phyloP scores from a whole-genome alignment of 2,113 vertebrate species.

The Xiphophorus maculatus region DNA sequence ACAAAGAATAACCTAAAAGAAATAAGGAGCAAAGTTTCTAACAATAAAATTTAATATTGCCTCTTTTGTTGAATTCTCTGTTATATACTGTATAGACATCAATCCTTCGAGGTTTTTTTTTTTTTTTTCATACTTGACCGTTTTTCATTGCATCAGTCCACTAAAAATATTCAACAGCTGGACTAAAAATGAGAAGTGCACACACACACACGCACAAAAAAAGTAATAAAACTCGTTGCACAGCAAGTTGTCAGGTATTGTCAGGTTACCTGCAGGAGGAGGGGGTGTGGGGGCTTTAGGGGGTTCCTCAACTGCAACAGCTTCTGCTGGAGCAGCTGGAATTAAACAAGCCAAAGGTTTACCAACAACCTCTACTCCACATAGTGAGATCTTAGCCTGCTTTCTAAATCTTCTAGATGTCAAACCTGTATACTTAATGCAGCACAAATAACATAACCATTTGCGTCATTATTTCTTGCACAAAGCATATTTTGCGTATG shows the following conservation, averaged over 20 bases:
- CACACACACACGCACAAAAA: constrained; percentile 17
- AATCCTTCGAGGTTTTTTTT: too few relatives aligned
- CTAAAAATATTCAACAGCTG: too few relatives aligned
- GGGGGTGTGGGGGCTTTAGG: constrained; percentile 74
- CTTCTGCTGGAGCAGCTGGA: constrained; percentile 69
- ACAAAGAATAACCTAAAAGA: too few relatives aligned
- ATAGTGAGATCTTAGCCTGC: not conserved
- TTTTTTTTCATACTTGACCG: too few relatives aligned
- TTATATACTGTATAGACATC: too few relatives aligned
- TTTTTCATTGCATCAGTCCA: too few relatives aligned
- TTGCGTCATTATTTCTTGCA: not conserved
- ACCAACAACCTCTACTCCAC: constrained; percentile 14
- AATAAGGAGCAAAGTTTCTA: too few relatives aligned
- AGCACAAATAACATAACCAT: not conserved
- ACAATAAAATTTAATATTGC: too few relatives aligned
- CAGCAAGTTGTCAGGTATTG: not conserved
- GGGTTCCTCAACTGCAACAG: constrained; percentile 65
- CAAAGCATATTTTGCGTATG: not conserved
- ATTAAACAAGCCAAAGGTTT: constrained; percentile 38
- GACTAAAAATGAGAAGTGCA: not conserved
- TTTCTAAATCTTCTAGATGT: not conserved
- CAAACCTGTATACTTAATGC: not conserved
- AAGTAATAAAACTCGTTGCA: not conserved
- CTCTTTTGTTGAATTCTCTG: too few relatives aligned
- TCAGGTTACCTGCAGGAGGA: constrained; percentile 73